A percentile compares a stretch with the other conserved stretches of the same genome.
phyloP scores from a whole-genome alignment of 2,113 vertebrate species.

The Phalacrocorax brasilianus region DNA sequence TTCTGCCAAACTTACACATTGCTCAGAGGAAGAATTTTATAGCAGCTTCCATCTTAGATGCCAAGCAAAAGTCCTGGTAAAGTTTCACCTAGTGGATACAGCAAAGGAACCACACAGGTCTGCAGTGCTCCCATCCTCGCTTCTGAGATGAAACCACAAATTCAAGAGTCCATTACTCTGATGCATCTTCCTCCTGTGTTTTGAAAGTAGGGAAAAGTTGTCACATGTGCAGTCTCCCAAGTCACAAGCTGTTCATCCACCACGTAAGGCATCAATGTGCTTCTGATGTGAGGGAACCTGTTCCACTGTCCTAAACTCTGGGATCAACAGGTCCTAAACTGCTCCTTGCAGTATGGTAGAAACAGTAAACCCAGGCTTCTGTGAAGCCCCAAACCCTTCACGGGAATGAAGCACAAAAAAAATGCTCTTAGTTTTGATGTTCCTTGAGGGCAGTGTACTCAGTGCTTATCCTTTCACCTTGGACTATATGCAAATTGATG shows the following conservation, averaged over 20 bases:
- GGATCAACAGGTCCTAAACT: neutral
- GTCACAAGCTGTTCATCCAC: neutral
- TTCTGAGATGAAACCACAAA: neutral
- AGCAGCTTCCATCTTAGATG: neutral
- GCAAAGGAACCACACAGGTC: neutral
- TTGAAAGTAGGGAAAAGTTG: neutral
- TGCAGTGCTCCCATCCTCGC: neutral
- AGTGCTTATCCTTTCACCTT: neutral
- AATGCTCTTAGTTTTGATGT: neutral
- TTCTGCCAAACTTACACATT: neutral
- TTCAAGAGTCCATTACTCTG: neutral
- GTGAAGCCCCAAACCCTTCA: neutral
- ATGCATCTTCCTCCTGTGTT: neutral
- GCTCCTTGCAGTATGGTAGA: neutral
- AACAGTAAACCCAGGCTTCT: neutral
- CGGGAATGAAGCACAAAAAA: neutral
- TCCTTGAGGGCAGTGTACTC: neutral
- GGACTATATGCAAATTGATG: neutral
- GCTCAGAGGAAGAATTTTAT: neutral
- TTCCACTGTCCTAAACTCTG: neutral
- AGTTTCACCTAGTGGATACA: neutral
- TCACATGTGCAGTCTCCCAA: fast-evolving
- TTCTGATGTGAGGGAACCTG: neutral
- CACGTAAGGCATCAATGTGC: neutral
- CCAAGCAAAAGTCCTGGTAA: neutral